Evolutionary conservation across 2,888 invertebrate species (phyloP).

Genomic region (Nemoura dubitans): DNA sequence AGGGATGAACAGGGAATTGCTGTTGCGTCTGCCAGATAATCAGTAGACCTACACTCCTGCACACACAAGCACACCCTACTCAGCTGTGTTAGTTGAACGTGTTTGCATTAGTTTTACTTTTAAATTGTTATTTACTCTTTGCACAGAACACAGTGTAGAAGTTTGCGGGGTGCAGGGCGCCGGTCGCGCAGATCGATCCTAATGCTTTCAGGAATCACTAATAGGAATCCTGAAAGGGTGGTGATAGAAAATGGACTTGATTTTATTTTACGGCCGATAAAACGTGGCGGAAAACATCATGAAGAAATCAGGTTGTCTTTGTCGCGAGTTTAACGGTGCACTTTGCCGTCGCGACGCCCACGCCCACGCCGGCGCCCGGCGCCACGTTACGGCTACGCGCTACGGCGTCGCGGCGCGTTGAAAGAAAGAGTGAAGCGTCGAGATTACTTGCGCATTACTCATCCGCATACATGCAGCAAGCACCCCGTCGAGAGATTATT

Average conservation of each 20-base stretch:
- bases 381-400: too few species aligned
- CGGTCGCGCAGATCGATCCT: background rate
- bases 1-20: slow-evolving; percentile 12
- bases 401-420: background rate
- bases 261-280: slow-evolving; percentile 5
- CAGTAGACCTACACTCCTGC: background rate
- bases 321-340: background rate
- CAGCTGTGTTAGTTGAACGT: slow-evolving; percentile 28
- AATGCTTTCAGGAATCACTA: slow-evolving; percentile 12
- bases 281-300: background rate
- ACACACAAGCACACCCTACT: slow-evolving; percentile 16
- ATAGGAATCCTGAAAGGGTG: slow-evolving; percentile 12
- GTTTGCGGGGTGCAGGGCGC: background rate
- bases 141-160: slow-evolving; percentile 12
- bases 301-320: slow-evolving; percentile 12
- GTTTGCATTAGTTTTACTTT: slow-evolving; percentile 31
- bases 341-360: background rate
- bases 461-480: background rate
- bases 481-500: slow-evolving; percentile 1
- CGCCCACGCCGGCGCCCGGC: too few species aligned
- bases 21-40: slow-evolving; percentile 12
- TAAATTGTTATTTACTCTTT: slow-evolving; percentile 12
- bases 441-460: background rate
- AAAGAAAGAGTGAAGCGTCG: background rate
- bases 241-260: slow-evolving; percentile 1